These are phyloP conservation scores for Mythimna loreyi DNA, from an alignment of 2,888 invertebrate species.

Conservation along the genomic window DNA sequence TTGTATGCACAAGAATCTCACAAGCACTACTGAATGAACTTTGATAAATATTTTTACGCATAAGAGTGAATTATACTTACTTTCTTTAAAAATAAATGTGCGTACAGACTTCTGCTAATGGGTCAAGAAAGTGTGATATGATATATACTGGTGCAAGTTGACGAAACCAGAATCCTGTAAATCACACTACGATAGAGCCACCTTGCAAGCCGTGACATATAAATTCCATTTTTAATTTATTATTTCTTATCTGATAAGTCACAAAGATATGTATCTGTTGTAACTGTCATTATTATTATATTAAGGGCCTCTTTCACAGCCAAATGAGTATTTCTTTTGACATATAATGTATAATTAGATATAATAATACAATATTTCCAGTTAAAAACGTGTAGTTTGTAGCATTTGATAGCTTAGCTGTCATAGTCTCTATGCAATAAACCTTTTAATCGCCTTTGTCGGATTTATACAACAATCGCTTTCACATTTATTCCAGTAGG, in stretches of 20 bases:
- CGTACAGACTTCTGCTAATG: conserved; percentile 50
- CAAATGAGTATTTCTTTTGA: conserved; percentile 40
- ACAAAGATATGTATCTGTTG: conserved; percentile 65
- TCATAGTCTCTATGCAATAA: conserved; percentile 38
- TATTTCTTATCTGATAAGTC: conserved; percentile 61
- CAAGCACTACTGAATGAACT: conserved; percentile 39
- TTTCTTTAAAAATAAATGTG: conserved; percentile 44
- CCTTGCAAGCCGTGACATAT: conserved; percentile 57
- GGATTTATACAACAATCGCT: no score
- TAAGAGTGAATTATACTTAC: conserved; percentile 24
- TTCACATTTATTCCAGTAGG: no score
- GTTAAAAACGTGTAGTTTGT: conserved; percentile 36
- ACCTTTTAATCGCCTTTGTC: not conserved
- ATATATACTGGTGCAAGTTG: conserved; percentile 8
- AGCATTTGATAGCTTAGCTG: conserved; percentile 62
- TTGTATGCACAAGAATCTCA: conserved; percentile 73
- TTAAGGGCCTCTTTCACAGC: conserved; percentile 65
- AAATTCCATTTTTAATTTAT: conserved; percentile 74
- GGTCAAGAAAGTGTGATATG: conserved; percentile 30
- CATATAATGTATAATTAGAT: conserved; percentile 47
- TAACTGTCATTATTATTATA: conserved; percentile 57
- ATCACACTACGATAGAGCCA: conserved; percentile 35
- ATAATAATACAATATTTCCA: conserved; percentile 33
- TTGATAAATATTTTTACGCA: conserved; percentile 14
- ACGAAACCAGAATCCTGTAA: conserved; percentile 14